These are phyloP conservation scores for Condylostylus longicornis DNA, from an alignment of 1,140 invertebrate genomes.

Conservation along the genomic window DNA sequence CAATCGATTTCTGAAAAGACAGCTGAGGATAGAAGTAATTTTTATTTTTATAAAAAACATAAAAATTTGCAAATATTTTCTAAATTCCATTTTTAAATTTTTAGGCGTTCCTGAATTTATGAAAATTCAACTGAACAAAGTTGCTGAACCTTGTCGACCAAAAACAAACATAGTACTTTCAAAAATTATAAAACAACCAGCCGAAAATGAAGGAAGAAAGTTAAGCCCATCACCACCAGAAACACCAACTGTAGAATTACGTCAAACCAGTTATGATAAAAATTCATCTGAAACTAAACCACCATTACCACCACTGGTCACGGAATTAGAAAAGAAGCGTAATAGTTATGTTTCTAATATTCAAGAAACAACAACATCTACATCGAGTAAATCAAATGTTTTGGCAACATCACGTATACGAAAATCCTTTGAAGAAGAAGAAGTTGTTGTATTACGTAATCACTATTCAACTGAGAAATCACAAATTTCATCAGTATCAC, in stretches of 20 bases:
- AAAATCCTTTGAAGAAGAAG: constrained; percentile 7
- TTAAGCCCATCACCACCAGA: neutral
- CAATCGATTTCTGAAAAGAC: too few species aligned
- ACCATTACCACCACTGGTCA: constrained; percentile 15
- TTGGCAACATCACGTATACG: neutral
- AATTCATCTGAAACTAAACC: constrained; percentile 4
- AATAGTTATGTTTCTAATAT: constrained; percentile 6
- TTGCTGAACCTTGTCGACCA: constrained; percentile 24
- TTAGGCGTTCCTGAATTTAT: constrained; percentile 50
- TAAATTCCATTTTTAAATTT: too few species aligned
- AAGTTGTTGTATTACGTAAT: constrained; percentile 24
- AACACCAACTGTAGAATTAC: neutral
- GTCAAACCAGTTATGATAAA: too few species aligned
- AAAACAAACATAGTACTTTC: constrained; percentile 46
- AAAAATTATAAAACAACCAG: constrained; percentile 32
- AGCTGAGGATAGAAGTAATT: too few species aligned
- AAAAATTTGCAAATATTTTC: too few species aligned
- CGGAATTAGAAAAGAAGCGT: constrained; percentile 21
- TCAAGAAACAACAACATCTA: constrained; percentile 1
- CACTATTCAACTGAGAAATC: neutral
- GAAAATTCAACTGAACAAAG: constrained; percentile 50
- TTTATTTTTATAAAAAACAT: too few species aligned
- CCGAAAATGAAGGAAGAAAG: too few species aligned
- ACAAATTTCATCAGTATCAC: neutral
- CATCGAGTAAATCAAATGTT: constrained; percentile 4